Conservation (phyloP, 1,140 invertebrate genomes). For the Drosophila sucinea region DNA sequence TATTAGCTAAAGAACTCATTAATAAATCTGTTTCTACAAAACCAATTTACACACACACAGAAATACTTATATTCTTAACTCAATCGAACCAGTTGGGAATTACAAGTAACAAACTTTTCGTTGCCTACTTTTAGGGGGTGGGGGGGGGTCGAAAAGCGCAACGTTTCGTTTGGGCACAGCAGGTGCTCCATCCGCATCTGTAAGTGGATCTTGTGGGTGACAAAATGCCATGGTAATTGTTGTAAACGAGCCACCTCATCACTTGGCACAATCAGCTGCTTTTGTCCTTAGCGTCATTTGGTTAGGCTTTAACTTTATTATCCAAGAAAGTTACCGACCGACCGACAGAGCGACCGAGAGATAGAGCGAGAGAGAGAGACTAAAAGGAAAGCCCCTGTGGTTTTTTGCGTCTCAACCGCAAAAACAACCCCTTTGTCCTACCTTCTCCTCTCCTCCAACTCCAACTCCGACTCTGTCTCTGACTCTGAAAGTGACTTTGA, state of each 20-base stretch:
- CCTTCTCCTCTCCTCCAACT: neutral
- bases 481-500: neutral
- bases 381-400: slow-evolving; percentile 27
- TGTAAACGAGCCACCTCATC: slow-evolving; percentile 53
- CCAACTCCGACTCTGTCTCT: neutral
- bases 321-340: slow-evolving; percentile 20
- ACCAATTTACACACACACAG: too few species aligned
- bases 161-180: slow-evolving; percentile 44
- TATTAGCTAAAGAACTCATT: neutral
- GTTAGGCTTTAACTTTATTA: slow-evolving; percentile 55
- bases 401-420: slow-evolving; percentile 43
- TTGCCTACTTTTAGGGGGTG: neutral
- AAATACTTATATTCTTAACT: too few species aligned
- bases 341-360: neutral
- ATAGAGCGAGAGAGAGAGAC: too few species aligned
- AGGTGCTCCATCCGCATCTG: slow-evolving; percentile 42
- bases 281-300: slow-evolving; percentile 44
- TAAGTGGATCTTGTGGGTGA: slow-evolving; percentile 44
- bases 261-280: slow-evolving; percentile 53
- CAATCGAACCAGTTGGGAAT: neutral
- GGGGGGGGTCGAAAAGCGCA: slow-evolving; percentile 63
- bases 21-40: neutral
- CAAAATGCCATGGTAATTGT: slow-evolving; percentile 72
- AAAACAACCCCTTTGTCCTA: slow-evolving; percentile 24
- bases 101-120: neutral